A percentile compares a stretch with the other conserved stretches of the same genome.
These are phyloP conservation scores for Manduca sexta DNA, from an alignment of 1,140 invertebrate genomes.

Conservation along the genomic window DNA sequence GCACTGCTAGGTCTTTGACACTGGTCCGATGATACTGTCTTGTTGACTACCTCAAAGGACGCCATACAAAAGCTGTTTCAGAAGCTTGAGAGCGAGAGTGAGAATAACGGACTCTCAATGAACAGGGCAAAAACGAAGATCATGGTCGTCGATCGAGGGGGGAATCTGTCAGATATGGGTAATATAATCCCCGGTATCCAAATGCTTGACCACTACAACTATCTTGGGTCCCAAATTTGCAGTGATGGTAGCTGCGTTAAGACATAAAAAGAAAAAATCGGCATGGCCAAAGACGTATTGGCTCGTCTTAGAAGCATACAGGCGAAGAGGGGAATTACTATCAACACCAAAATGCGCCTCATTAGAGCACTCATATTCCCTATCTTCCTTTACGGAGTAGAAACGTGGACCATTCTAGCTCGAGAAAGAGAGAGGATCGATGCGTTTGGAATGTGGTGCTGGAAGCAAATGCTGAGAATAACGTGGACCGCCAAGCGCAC, in stretches of 20 bases:
- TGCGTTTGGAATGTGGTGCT: constrained; percentile 28
- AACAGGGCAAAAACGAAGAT: constrained; percentile 14
- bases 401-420: constrained; percentile 17
- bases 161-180: background rate
- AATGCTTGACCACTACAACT: constrained; percentile 3
- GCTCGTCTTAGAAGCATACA: too few relatives aligned
- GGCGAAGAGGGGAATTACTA: too few relatives aligned
- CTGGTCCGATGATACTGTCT: too few relatives aligned
- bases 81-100: background rate
- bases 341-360: too few relatives aligned
- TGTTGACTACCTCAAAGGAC: background rate
- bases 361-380: background rate
- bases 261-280: too few relatives aligned
- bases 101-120: constrained; percentile 1
- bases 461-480: constrained; percentile 15
- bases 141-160: constrained; percentile 7
- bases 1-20: too few relatives aligned
- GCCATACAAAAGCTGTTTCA: constrained; percentile 1
- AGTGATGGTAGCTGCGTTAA: background rate
- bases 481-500: constrained; percentile 1
- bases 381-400: constrained; percentile 10
- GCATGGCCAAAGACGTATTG: too few relatives aligned
- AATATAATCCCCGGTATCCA: background rate
- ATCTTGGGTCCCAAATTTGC: constrained; percentile 4
- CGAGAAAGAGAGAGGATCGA: constrained; percentile 15